Percentiles rank a stretch among this genome's conserved stretches.
Evolutionary conservation across 2,113 vertebrate species (phyloP).

Genomic region (Salminus brasiliensis): DNA sequence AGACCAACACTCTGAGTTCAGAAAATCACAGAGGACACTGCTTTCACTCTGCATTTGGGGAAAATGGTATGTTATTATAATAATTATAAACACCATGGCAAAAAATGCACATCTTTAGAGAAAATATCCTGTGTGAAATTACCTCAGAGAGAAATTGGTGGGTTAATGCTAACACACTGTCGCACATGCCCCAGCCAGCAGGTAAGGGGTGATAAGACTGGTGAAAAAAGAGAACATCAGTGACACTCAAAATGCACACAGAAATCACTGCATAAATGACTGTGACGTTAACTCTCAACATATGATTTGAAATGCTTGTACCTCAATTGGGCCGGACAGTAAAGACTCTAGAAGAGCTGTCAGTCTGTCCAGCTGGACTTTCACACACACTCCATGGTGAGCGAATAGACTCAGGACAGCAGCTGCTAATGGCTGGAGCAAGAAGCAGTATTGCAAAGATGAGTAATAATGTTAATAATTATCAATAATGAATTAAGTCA

Average conservation of each 20-base stretch:
- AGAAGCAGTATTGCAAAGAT: too few species aligned
- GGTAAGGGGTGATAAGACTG: constrained; percentile 58
- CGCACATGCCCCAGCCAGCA: constrained; percentile 70
- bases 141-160: constrained; percentile 71
- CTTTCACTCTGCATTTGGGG: constrained; percentile 60
- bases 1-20: constrained; percentile 59
- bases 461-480: too few species aligned
- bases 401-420: constrained; percentile 68
- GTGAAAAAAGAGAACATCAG: constrained; percentile 23
- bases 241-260: constrained; percentile 19
- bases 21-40: constrained; percentile 35
- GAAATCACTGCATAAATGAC: background rate
- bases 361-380: constrained; percentile 62
- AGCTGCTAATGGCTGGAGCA: constrained; percentile 63
- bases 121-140: constrained; percentile 41
- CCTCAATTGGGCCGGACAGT: constrained; percentile 60
- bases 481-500: too few species aligned
- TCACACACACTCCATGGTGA: constrained; percentile 55
- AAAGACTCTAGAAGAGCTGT: constrained; percentile 56
- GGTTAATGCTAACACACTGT: constrained; percentile 73
- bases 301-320: constrained; percentile 46
- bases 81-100: constrained; percentile 22
- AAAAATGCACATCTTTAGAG: background rate
- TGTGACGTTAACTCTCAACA: background rate
- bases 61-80: constrained; percentile 13